Base-by-base conservation (phyloP, 2,797 vertebrate species). In the Chaetodon trifasciatus region DNA sequence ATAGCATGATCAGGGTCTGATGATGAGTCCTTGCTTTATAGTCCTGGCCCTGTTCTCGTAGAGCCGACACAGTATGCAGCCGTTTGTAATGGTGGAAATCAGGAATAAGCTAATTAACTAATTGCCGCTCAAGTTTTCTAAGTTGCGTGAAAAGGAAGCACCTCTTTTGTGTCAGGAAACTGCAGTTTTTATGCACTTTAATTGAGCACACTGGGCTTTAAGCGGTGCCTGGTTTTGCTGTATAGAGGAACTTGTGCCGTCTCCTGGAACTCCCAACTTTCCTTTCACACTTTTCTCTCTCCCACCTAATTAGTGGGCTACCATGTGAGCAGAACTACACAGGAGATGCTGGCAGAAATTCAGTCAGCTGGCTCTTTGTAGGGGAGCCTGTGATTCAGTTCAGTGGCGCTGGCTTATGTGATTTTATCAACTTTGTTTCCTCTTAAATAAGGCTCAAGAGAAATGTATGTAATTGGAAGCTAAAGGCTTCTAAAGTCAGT, bases 341-440 rank as follows among this genome's bases (percentile, higher is more conserved):
- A 81, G 77, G 82, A 74, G 81, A 86, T 55, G 77, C 79, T 93
- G 90, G 91, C 91, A 89, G 88, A 81, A 49, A 76, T 86, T 91
- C 82, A 83, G 86, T 82, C 76, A 83, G 81, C 66, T 23, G 42
- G 67, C 53, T 92, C 84, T 90, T 89, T 90, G 74, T 83, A 58
- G 70, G 81, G 61, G 84, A 80, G 81, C 65, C 75, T 85, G 82
- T 86, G 87, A 90, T 91, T 89, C 81, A 82, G 86, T 82, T 83
- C 76, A 82, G 74, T 75, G 53, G 78, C 68, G 75, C 79, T 86
- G 89, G 86, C 88, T 94, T 93, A 91, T 91, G 70, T 79, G 91
- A 94, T 93, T 88, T 80, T 91, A 94, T 94, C 87, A 81, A 81
- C 78, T 88, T 83, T 87, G 84, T 88, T 90, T 84, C 76, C 81